Conservation (phyloP, 2,797 vertebrate species). For the Sylvia borin region DNA sequence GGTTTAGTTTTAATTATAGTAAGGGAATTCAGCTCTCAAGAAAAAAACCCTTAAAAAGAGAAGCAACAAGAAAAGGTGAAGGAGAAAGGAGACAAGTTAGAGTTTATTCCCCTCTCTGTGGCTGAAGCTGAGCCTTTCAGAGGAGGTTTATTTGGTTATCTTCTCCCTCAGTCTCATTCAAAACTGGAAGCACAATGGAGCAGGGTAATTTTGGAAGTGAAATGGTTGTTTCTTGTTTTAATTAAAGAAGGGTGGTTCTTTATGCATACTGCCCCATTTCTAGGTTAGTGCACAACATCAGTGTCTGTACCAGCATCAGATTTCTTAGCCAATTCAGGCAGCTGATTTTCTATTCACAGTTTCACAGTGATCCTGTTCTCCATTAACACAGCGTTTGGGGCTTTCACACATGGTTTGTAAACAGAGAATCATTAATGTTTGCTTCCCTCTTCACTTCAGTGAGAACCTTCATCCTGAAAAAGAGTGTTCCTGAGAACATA, state of each 20-base stretch:
- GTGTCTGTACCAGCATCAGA: not conserved
- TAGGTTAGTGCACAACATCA: not conserved
- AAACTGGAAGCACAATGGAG: not conserved
- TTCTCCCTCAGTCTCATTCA: not conserved
- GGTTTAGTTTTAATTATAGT: constrained; percentile 10
- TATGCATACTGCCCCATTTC: not conserved
- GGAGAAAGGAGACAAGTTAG: not conserved
- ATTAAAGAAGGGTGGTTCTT: not conserved
- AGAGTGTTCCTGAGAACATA: not conserved
- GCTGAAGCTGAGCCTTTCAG: not conserved
- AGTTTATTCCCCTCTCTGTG: not conserved
- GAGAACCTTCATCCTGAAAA: not conserved
- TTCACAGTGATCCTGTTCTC: not conserved
- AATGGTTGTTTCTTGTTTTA: not conserved
- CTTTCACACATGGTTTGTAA: not conserved
- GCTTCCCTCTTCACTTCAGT: not conserved
- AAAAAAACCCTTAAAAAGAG: not conserved
- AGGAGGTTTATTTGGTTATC: not conserved
- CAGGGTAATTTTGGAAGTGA: not conserved
- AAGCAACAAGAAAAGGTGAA: not conserved
- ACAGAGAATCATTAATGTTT: not conserved
- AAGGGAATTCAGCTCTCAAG: not conserved
- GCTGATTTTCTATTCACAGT: not conserved
- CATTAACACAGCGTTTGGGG: not conserved
- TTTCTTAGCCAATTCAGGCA: constrained; percentile 1